These are phyloP conservation scores for Meiosimyza platycephala DNA, from an alignment of 2,888 invertebrate genomes.

Conservation along the genomic window DNA sequence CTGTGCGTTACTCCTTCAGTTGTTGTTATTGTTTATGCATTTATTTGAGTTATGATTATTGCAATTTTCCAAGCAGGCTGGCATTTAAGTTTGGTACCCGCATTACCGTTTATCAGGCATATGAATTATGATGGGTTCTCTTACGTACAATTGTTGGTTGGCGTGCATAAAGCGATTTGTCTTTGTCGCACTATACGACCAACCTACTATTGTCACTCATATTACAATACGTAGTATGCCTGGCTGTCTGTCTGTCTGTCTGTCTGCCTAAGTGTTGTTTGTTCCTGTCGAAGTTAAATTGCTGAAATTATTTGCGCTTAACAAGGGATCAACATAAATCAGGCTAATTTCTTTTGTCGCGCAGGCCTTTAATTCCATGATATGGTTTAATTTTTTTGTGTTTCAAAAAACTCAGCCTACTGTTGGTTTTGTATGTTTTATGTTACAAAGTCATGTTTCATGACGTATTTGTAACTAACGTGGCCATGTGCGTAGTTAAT, in stretches of 20 bases:
- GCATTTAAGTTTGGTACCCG: too few relatives aligned
- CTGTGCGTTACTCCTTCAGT: constrained; percentile 43
- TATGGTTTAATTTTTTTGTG: too few relatives aligned
- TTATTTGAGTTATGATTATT: constrained; percentile 38
- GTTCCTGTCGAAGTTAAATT: constrained; percentile 55
- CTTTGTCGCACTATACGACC: constrained; percentile 54
- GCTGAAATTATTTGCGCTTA: constrained; percentile 63
- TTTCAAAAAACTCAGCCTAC: too few relatives aligned
- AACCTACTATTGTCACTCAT: constrained; percentile 43
- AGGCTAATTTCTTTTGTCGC: constrained; percentile 57
- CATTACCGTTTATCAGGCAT: too few relatives aligned
- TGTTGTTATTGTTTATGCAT: constrained; percentile 40
- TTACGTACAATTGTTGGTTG: constrained; percentile 3
- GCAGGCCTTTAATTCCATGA: not conserved
- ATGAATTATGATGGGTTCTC: too few relatives aligned
- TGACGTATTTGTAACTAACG: constrained; percentile 36
- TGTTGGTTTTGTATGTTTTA: too few relatives aligned
- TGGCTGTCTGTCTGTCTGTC: constrained; percentile 15
- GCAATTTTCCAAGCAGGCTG: constrained; percentile 25
- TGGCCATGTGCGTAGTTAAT: constrained; percentile 14
- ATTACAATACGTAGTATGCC: constrained; percentile 43
- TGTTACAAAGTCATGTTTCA: too few relatives aligned
- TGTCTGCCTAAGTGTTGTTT: constrained; percentile 1
- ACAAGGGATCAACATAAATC: constrained; percentile 65
- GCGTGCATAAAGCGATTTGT: constrained; percentile 61